These are phyloP conservation scores for Clitarchus hookeri DNA, from an alignment of 2,888 invertebrate genomes.

Conservation along the genomic window DNA sequence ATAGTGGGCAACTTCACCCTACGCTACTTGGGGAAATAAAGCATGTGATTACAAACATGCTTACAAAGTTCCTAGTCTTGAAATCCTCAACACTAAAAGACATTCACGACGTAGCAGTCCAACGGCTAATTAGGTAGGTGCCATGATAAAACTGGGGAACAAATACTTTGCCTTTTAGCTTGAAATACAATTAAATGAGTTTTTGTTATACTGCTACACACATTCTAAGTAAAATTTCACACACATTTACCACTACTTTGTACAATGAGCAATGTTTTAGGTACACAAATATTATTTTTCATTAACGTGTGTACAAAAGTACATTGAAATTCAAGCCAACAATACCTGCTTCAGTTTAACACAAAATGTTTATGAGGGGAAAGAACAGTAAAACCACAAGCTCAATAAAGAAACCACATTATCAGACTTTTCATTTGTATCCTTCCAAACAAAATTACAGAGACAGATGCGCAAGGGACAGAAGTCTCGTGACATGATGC, in stretches of 20 bases:
- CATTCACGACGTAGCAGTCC: background rate
- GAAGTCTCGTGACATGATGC: constrained; percentile 8
- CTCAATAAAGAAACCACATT: background rate
- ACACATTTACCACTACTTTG: constrained; percentile 5
- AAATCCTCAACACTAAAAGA: constrained; percentile 9
- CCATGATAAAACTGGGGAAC: background rate
- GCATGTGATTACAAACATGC: background rate
- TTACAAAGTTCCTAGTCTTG: background rate
- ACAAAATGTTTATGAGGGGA: background rate
- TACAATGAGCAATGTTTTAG: background rate
- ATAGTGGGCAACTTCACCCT: background rate
- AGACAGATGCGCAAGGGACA: background rate
- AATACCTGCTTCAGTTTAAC: constrained; percentile 6
- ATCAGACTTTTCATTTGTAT: constrained; percentile 2
- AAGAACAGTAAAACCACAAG: background rate
- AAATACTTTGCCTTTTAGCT: constrained; percentile 2
- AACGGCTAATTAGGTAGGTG: background rate
- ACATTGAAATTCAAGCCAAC: background rate
- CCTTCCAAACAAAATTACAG: background rate
- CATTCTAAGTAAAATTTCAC: background rate
- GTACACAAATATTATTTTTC: background rate
- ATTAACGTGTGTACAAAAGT: background rate
- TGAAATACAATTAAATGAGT: constrained; percentile 3
- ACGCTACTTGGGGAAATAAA: background rate
- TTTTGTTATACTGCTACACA: background rate